Evolutionary conservation across 2,888 invertebrate species (phyloP), one percentile per base, ranked within the genome.

Genomic region (Drosophila barbarae): DNA sequence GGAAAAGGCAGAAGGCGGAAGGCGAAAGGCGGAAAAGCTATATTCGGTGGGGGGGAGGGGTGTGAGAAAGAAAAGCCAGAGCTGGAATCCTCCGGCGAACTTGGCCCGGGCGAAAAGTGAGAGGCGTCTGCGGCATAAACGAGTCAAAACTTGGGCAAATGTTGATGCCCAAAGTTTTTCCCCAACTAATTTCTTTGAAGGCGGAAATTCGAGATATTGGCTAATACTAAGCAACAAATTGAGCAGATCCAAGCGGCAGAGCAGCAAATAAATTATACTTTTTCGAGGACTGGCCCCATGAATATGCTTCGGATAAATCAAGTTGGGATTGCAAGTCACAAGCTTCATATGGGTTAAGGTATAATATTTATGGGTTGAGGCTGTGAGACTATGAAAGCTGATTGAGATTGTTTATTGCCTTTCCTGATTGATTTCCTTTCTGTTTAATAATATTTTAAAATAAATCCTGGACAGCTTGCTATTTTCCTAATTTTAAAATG

Each of bases 121-220:
- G 63, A 50, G 64, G 65, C 65, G 52, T 65, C 72, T 69, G 69
- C 58, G 64, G 73, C 70, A 72, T 69, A 72, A 73, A 56, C 72
- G 70, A 70, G 70, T 70, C 70, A 72, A 72, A 72, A 72, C 72
- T 72, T 72, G 61, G 41, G 64, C 72, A 77, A 77, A 75, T 77
- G 72, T 74, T 77, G 75, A 74, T 75, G 77, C 69, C 54, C 59
- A 76, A 75, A 75, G 63, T 69, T 74, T 71, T 72, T 59, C 44
- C 47, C 23, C 39, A 72, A 72, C 72, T 72, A 72, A 72, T 71
- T 73, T 73, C 74, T 67, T 61, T 53, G 65, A 66, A 36, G 36
- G 38, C 41, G 41, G 34, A 34, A 44, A 52, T 55, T 35, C 52
- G 61, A 53, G 34, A 57, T 57, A 57, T 65, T 57, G 68, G 34